A percentile compares a stretch with the other conserved stretches of the same genome.
Conservation (phyloP, 1,140 invertebrate genomes). For the Temnothorax curvispinosus region DNA sequence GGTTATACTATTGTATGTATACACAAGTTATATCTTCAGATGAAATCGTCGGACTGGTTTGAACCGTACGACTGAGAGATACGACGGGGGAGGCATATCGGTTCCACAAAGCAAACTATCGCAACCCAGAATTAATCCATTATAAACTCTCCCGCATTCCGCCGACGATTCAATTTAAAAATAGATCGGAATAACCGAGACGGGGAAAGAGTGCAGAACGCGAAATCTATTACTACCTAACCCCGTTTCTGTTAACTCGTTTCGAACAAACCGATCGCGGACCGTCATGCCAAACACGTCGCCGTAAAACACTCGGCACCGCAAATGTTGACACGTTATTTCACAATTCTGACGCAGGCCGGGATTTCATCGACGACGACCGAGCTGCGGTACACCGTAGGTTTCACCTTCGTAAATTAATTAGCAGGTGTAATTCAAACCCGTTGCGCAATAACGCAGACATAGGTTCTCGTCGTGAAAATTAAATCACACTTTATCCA, state of each 20-base stretch:
- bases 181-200: conserved; percentile 7
- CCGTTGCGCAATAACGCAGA: conserved; percentile 37
- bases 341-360: neutral
- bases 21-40: conserved; percentile 15
- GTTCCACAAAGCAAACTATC: conserved; percentile 36
- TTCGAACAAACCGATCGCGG: conserved; percentile 23
- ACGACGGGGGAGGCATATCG: neutral
- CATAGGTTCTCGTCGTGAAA: neutral
- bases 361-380: conserved; percentile 27
- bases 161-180: conserved; percentile 48
- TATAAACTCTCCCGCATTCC: conserved; percentile 28
- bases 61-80: neutral
- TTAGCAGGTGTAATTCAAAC: conserved; percentile 66
- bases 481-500: conserved; percentile 56
- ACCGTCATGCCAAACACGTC: conserved; percentile 40
- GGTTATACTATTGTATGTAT: neutral
- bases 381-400: neutral
- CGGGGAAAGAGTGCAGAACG: neutral
- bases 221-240: conserved; percentile 46
- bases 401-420: conserved; percentile 65
- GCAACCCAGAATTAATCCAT: conserved; percentile 41
- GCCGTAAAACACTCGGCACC: conserved; percentile 43
- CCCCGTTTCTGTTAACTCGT: conserved; percentile 32
- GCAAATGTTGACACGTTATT: conserved; percentile 58
- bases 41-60: neutral